Percentiles rank a stretch among this genome's conserved stretches.
phyloP scores from a whole-genome alignment of 1,140 invertebrate genomes.

The Drosophila kepulauana region DNA sequence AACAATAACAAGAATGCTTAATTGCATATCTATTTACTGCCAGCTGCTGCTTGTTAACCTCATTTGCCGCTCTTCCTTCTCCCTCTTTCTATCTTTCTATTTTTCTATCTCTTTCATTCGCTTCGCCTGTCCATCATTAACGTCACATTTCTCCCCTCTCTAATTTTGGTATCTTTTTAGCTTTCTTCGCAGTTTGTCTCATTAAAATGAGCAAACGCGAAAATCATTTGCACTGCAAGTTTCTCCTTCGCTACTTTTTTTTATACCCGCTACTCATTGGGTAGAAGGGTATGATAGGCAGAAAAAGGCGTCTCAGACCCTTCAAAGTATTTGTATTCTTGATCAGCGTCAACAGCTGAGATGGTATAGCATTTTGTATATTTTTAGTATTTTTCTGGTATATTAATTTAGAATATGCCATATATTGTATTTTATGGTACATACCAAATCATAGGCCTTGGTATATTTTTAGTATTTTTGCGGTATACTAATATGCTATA shows the following conservation, averaged over 20 bases:
- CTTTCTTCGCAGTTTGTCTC: constrained; percentile 53
- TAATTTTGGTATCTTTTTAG: constrained; percentile 12
- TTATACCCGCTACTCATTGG: neutral
- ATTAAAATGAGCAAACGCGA: constrained; percentile 60
- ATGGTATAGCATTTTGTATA: too few species aligned
- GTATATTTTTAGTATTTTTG: too few species aligned
- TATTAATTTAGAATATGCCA: too few species aligned
- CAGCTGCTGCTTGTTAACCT: constrained; percentile 53
- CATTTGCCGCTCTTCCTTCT: constrained; percentile 15
- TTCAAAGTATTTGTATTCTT: too few species aligned
- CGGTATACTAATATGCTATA: too few species aligned
- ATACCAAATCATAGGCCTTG: too few species aligned
- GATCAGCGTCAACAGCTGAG: too few species aligned
- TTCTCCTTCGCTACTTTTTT: constrained; percentile 1
- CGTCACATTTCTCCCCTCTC: neutral
- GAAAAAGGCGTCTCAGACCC: too few species aligned
- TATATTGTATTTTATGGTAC: too few species aligned
- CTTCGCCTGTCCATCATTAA: constrained; percentile 18
- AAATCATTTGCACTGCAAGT: constrained; percentile 58
- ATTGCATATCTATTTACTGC: constrained; percentile 59
- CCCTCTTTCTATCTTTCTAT: neutral
- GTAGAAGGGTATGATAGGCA: too few species aligned
- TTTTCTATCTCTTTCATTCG: neutral
- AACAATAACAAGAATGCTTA: constrained; percentile 80
- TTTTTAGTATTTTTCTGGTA: too few species aligned